Evolutionary conservation across 2,888 invertebrate species (phyloP).

Genomic region (Orchesella flavescens): DNA sequence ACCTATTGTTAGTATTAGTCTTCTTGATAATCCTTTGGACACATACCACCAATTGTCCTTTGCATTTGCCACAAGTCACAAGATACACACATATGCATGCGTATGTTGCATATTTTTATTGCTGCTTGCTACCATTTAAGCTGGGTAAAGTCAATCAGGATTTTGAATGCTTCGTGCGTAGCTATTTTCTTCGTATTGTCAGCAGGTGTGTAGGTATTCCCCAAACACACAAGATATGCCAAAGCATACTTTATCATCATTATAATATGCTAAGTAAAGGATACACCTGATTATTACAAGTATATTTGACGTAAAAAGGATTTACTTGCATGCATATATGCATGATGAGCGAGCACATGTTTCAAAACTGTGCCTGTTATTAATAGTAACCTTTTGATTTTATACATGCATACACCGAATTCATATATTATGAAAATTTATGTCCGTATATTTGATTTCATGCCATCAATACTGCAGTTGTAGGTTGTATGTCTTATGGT

Average conservation of each 20-base stretch:
- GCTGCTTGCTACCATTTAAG: slow-evolving; percentile 31
- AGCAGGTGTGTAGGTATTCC: not conserved
- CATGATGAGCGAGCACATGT: no score
- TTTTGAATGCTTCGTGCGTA: not conserved
- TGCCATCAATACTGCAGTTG: no score
- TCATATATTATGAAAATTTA: not conserved
- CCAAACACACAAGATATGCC: not conserved
- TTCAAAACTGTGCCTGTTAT: no score
- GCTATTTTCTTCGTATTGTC: slow-evolving; percentile 11
- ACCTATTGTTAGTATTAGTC: slow-evolving; percentile 8
- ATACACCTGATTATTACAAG: not conserved
- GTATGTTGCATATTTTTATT: not conserved
- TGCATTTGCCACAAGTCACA: not conserved
- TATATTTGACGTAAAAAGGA: no score
- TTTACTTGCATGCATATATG: no score
- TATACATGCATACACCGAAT: not conserved
- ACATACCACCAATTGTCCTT: not conserved
- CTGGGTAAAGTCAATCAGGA: not conserved
- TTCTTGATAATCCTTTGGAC: slow-evolving; percentile 13
- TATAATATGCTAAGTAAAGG: slow-evolving; percentile 3
- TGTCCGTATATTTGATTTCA: not conserved
- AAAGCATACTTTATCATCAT: slow-evolving; percentile 28
- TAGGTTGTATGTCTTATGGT: not conserved
- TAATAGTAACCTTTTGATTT: no score
- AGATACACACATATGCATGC: not conserved